A percentile compares a stretch with the other conserved stretches of the same genome.
Evolutionary conservation across 2,888 invertebrate species (phyloP).

Genomic region (Caenorhabditis uteleia): DNA sequence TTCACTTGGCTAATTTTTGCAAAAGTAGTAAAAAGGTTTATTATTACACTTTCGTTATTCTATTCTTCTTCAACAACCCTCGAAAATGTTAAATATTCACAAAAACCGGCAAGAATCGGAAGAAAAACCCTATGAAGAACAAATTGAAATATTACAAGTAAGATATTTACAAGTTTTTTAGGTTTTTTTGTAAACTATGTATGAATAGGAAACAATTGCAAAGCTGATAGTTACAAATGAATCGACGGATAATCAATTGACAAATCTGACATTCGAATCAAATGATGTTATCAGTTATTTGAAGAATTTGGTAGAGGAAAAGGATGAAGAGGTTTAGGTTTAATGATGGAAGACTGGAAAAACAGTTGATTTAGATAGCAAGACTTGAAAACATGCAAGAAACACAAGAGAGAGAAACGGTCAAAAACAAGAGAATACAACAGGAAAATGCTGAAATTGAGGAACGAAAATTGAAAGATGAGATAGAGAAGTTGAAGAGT

Average conservation of each 20-base stretch:
- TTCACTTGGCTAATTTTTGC: too few relatives aligned
- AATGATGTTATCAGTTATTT: constrained; percentile 48
- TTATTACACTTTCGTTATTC: too few relatives aligned
- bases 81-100: too few relatives aligned
- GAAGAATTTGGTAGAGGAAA: constrained; percentile 35
- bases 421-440: constrained; percentile 11
- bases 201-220: constrained; percentile 36
- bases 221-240: constrained; percentile 42
- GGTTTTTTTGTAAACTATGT: neutral
- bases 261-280: constrained; percentile 43
- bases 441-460: constrained; percentile 16
- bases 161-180: neutral
- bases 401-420: constrained; percentile 16
- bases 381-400: constrained; percentile 38
- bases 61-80: too few relatives aligned
- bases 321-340: constrained; percentile 35
- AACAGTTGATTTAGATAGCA: constrained; percentile 24
- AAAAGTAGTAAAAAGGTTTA: too few relatives aligned
- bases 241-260: constrained; percentile 27
- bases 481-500: constrained; percentile 31
- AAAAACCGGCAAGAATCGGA: constrained; percentile 4
- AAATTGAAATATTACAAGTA: constrained; percentile 27
- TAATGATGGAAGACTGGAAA: constrained; percentile 3
- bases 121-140: constrained; percentile 26
- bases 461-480: constrained; percentile 26